Evolutionary conservation across 2,113 vertebrate species (phyloP).

Genomic region (Bubo bubo): DNA sequence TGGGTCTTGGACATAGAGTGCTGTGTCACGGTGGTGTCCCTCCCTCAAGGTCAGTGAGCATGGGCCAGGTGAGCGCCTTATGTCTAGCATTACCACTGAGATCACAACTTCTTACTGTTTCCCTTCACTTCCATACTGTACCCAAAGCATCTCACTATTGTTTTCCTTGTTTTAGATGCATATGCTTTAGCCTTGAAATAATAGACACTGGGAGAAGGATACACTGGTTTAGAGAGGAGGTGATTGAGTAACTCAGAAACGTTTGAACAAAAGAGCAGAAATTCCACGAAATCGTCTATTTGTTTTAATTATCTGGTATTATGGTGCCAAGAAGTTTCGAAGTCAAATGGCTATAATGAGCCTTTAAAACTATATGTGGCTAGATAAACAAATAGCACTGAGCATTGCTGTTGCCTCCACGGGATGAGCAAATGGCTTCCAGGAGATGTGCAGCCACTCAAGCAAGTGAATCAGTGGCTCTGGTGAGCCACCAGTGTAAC

Average conservation of each 20-base stretch:
- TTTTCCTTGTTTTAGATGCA: neutral
- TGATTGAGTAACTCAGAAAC: neutral
- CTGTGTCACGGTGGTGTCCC: fast-evolving
- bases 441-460: neutral
- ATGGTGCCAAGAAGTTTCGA: neutral
- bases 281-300: neutral
- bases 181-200: neutral
- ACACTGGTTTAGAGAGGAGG: neutral
- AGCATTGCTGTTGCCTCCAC: neutral
- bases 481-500: neutral
- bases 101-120: neutral
- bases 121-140: neutral
- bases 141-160: neutral
- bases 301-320: neutral
- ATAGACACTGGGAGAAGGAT: neutral
- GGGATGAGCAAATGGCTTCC: neutral
- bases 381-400: neutral
- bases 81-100: fast-evolving
- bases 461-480: neutral
- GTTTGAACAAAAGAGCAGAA: neutral
- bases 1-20: fast-evolving
- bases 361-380: neutral
- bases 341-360: neutral
- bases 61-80: neutral
- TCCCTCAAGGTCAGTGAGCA: fast-evolving